Percentiles rank a stretch among this genome's conserved stretches.
phyloP scores from a whole-genome alignment of 1,140 invertebrate species.

The Zaprionus taronus region DNA sequence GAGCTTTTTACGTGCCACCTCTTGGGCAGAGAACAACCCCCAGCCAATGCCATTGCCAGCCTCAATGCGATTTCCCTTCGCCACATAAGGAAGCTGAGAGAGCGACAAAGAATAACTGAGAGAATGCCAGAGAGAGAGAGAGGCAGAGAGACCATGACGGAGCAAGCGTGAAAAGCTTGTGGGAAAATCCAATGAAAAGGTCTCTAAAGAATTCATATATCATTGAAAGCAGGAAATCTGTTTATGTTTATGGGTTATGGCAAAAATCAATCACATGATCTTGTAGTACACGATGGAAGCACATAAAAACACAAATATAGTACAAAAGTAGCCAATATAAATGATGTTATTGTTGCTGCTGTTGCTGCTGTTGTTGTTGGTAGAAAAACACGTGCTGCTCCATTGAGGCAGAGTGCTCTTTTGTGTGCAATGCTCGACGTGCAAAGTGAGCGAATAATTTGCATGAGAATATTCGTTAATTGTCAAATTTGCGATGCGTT shows the following conservation, averaged over 20 bases:
- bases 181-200: slow-evolving; percentile 16
- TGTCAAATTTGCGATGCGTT: slow-evolving; percentile 26
- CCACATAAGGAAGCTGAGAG: slow-evolving; percentile 42
- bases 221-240: slow-evolving; percentile 13
- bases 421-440: slow-evolving; percentile 39
- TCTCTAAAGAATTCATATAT: slow-evolving; percentile 3
- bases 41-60: slow-evolving; percentile 79
- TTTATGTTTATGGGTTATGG: slow-evolving; percentile 44
- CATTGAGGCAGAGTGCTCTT: slow-evolving; percentile 10
- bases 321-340: background rate
- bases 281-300: background rate
- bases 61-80: slow-evolving; percentile 72
- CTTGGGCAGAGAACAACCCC: slow-evolving; percentile 61
- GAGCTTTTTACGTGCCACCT: slow-evolving; percentile 48
- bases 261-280: slow-evolving; percentile 31
- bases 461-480: slow-evolving; percentile 45
- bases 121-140: slow-evolving; percentile 4
- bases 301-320: background rate
- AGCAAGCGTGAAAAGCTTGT: slow-evolving; percentile 37
- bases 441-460: slow-evolving; percentile 39
- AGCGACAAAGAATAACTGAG: slow-evolving; percentile 1
- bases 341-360: slow-evolving; percentile 5
- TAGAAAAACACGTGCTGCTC: slow-evolving; percentile 36
- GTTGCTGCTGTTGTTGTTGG: background rate
- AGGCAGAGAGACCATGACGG: background rate